Evolutionary conservation across 2,797 vertebrate species (phyloP).

Genomic region (Phylloscopus collybita): DNA sequence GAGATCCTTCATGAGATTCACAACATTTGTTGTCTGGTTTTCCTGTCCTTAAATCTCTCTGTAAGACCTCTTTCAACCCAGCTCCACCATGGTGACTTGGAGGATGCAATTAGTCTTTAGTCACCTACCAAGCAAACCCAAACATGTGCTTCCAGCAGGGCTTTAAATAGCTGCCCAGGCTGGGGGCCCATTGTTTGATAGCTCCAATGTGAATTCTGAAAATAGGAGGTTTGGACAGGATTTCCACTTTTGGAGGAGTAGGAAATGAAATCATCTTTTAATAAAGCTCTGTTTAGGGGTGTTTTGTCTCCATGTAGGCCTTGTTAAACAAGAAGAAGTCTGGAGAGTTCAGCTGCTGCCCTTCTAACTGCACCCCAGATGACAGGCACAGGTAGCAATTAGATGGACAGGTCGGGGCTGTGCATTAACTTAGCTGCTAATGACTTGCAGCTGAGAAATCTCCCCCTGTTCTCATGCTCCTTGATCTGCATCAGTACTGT

Average conservation of each 20-base stretch:
- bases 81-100: neutral
- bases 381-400: neutral
- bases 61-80: neutral
- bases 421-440: neutral
- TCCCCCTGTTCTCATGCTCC: neutral
- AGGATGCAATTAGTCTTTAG: neutral
- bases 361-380: neutral
- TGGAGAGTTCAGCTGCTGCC: neutral
- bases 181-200: conserved; percentile 65
- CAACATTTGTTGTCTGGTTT: neutral
- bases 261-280: conserved; percentile 78
- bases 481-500: fast-evolving
- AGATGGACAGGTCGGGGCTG: neutral
- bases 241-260: conserved; percentile 71
- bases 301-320: conserved; percentile 63
- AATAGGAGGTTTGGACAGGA: conserved; percentile 68
- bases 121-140: conserved; percentile 19
- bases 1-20: neutral
- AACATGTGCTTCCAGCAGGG: conserved; percentile 24
- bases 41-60: neutral
- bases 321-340: conserved; percentile 2
- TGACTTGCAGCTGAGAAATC: neutral
- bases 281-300: conserved; percentile 59
- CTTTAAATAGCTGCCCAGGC: conserved; percentile 61
- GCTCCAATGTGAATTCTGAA: conserved; percentile 35